phyloP scores from a whole-genome alignment of 92 coral and sea anemone genomes.

The Scolanthus callimorphus region DNA sequence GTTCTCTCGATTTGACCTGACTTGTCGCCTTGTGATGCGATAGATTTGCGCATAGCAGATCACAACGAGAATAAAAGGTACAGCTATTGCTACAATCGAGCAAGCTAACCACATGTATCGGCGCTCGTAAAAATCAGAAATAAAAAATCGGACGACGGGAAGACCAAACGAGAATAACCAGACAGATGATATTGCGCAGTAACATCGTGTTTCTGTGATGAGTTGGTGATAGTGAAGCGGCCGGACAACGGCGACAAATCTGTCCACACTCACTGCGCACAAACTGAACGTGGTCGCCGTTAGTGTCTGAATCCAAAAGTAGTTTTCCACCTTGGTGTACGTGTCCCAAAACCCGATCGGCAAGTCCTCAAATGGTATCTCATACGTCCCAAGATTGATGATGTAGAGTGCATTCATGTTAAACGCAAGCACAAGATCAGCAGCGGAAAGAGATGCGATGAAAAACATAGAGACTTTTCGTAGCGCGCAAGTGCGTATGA shows the following conservation, averaged over 20 bases:
- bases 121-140: slow-evolving; percentile 17
- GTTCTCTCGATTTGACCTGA: slow-evolving; percentile 11
- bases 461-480: slow-evolving; percentile 20
- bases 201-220: slow-evolving; percentile 47
- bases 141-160: slow-evolving; percentile 17
- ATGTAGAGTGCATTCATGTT: slow-evolving; percentile 42
- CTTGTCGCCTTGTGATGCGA: slow-evolving; percentile 26
- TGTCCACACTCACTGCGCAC: slow-evolving; percentile 48
- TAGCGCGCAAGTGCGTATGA: slow-evolving; percentile 22
- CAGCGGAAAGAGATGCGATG: slow-evolving; percentile 36
- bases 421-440: slow-evolving; percentile 43
- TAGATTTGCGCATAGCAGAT: slow-evolving; percentile 33
- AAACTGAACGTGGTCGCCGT: slow-evolving; percentile 56
- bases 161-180: slow-evolving; percentile 39
- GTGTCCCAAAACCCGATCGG: slow-evolving; percentile 1
- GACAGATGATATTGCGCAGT: slow-evolving; percentile 8
- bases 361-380: not conserved
- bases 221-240: slow-evolving; percentile 41
- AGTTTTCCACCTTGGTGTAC: slow-evolving; percentile 31
- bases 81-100: slow-evolving; percentile 30
- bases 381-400: slow-evolving; percentile 1
- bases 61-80: slow-evolving; percentile 37
- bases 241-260: slow-evolving; percentile 34
- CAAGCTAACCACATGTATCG: slow-evolving; percentile 50
- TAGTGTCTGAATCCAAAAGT: slow-evolving; percentile 51